These are phyloP conservation scores for Phrynocephalus vlangalii DNA, from an alignment of 2,797 vertebrate species.

Conservation along the genomic window DNA sequence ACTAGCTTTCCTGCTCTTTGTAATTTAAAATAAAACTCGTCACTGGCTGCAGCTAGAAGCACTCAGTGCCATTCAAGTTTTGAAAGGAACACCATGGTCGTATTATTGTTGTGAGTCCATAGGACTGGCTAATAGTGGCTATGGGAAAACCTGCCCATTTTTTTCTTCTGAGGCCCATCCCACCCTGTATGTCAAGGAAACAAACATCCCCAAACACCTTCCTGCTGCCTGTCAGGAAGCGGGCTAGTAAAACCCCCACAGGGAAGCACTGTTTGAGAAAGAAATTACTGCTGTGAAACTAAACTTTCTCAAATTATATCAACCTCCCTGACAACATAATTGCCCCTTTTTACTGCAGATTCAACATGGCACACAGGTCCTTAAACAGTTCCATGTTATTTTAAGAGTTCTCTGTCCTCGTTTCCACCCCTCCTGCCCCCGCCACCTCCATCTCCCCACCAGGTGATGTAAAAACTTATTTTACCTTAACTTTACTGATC, in stretches of 20 bases:
- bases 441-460: background rate
- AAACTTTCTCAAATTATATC: slow-evolving; percentile 79
- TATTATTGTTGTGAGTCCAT: slow-evolving; percentile 1
- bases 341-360: slow-evolving; percentile 78
- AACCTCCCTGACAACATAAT: slow-evolving; percentile 80
- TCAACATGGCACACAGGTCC: slow-evolving; percentile 73
- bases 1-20: background rate
- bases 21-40: background rate
- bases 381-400: slow-evolving; percentile 72
- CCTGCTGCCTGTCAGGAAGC: slow-evolving; percentile 66
- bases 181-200: slow-evolving; percentile 16
- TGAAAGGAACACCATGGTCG: background rate
- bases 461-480: background rate
- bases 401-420: slow-evolving; percentile 66
- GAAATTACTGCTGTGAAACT: slow-evolving; percentile 74
- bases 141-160: background rate
- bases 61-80: background rate
- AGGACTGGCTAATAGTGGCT: background rate
- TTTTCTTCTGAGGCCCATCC: background rate
- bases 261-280: slow-evolving; percentile 52
- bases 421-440: slow-evolving; percentile 10
- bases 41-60: background rate
- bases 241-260: slow-evolving; percentile 73
- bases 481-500: slow-evolving; percentile 14
- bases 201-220: slow-evolving; percentile 31